A percentile compares a stretch with the other conserved stretches of the same genome.
These are phyloP conservation scores for Melanaphis sacchari DNA, from an alignment of 1,140 invertebrate genomes.

Conservation along the genomic window DNA sequence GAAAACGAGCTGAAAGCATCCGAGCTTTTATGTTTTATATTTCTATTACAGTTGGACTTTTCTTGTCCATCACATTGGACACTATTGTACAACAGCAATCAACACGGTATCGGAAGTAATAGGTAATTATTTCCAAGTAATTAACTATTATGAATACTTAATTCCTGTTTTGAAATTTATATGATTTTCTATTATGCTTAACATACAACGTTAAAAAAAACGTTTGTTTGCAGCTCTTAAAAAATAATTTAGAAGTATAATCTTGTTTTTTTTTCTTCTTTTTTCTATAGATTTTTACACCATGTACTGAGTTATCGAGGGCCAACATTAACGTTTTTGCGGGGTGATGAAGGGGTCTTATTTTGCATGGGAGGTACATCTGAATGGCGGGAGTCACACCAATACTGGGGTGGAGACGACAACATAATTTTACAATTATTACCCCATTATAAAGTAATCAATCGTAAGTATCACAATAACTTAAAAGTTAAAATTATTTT, in stretches of 20 bases:
- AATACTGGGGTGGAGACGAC: constrained; percentile 83
- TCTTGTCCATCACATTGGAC: constrained; percentile 80
- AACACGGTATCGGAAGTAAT: constrained; percentile 85
- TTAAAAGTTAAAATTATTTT: constrained; percentile 18
- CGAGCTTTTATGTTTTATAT: constrained; percentile 55
- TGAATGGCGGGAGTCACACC: constrained; percentile 86
- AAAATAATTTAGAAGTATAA: not conserved
- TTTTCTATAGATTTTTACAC: constrained; percentile 72
- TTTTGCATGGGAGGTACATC: constrained; percentile 80
- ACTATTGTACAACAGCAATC: constrained; percentile 80
- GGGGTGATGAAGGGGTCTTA: constrained; percentile 71
- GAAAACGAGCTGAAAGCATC: constrained; percentile 55
- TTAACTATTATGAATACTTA: constrained; percentile 20
- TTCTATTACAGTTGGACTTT: constrained; percentile 63
- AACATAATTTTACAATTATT: constrained; percentile 79
- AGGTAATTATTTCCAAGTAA: constrained; percentile 65
- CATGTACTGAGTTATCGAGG: constrained; percentile 86
- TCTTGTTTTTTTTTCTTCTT: not conserved
- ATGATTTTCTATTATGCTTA: not conserved
- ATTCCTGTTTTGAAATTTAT: not conserved
- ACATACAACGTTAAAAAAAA: not conserved
- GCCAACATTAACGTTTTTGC: constrained; percentile 80
- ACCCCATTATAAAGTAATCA: constrained; percentile 73
- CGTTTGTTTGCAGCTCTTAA: not conserved
- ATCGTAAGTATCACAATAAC: constrained; percentile 64